phyloP scores from a whole-genome alignment of 2,113 vertebrate species.

The Climacteris rufus region DNA sequence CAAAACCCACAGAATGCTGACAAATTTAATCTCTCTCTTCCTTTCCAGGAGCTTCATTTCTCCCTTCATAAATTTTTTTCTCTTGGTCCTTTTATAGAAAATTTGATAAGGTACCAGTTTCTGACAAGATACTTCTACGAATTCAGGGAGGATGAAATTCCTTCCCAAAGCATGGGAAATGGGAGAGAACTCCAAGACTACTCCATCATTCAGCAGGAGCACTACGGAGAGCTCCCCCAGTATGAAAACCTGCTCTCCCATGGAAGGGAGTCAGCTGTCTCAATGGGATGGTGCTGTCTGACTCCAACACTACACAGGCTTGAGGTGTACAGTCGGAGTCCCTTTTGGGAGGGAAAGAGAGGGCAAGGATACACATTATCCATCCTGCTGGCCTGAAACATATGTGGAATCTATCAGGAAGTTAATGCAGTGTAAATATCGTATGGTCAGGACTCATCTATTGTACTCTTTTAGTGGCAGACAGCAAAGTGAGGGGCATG shows the following conservation, averaged over 20 bases:
- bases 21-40: not conserved
- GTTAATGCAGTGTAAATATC: not conserved
- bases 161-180: not conserved
- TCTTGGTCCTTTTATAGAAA: not conserved
- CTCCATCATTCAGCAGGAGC: not conserved
- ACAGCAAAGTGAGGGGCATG: not conserved
- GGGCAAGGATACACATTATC: not conserved
- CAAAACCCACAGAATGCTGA: not conserved
- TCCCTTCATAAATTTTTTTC: not conserved
- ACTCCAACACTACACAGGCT: not conserved
- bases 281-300: not conserved
- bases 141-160: not conserved
- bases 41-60: not conserved
- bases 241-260: not conserved
- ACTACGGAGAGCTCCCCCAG: not conserved
- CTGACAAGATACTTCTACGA: not conserved
- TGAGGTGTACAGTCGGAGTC: not conserved
- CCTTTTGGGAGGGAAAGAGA: not conserved
- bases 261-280: not conserved
- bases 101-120: not conserved
- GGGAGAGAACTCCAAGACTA: not conserved
- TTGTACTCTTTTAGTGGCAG: not conserved
- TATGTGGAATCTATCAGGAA: not conserved
- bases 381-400: not conserved
- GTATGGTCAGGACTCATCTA: not conserved